phyloP scores from a whole-genome alignment of 1,140 invertebrate species.

The Hestina assimilis region DNA sequence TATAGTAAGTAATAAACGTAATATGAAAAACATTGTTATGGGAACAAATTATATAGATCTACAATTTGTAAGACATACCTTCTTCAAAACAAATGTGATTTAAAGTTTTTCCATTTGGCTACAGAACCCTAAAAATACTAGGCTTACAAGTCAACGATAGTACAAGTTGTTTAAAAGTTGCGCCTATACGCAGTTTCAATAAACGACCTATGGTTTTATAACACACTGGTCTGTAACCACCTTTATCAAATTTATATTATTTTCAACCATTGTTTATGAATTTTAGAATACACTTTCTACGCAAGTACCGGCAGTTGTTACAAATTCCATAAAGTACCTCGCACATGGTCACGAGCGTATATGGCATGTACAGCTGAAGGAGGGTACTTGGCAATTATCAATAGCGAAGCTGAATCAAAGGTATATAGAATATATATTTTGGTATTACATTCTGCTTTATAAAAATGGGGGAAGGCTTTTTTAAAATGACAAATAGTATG shows the following conservation, averaged over 20 bases:
- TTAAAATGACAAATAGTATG: not conserved
- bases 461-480: not conserved
- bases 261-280: not conserved
- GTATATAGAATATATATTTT: constrained; percentile 5
- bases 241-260: not conserved
- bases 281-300: constrained; percentile 39
- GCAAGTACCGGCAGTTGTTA: constrained; percentile 45
- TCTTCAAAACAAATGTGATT: too few relatives aligned
- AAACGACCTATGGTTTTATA: too few relatives aligned
- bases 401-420: constrained; percentile 42
- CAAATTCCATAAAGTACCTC: constrained; percentile 47
- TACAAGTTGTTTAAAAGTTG: too few relatives aligned
- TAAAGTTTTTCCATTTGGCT: too few relatives aligned
- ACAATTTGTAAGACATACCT: too few relatives aligned
- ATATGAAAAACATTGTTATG: too few relatives aligned
- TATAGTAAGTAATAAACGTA: too few relatives aligned
- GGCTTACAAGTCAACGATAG: too few relatives aligned
- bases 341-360: constrained; percentile 42
- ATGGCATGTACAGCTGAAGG: constrained; percentile 53
- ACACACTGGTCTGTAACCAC: too few relatives aligned
- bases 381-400: constrained; percentile 53
- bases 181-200: too few relatives aligned
- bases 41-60: too few relatives aligned
- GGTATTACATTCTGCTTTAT: not conserved
- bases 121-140: too few relatives aligned